Conservation (phyloP, 2,113 vertebrate species). For the Nerophis lumbriciformis region DNA sequence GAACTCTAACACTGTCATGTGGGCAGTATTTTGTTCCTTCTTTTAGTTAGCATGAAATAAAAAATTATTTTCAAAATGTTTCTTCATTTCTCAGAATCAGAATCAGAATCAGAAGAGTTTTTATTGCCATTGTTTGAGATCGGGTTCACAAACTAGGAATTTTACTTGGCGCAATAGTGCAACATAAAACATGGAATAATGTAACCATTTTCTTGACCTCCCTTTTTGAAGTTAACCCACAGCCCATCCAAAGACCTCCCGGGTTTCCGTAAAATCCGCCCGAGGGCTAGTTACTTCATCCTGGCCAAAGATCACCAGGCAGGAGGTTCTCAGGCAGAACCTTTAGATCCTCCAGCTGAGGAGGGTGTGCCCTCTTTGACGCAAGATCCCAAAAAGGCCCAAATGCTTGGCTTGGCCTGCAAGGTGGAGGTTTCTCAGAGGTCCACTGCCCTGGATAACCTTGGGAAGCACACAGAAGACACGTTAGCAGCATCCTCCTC, state of each 20-base stretch:
- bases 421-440: conserved; percentile 74
- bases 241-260: conserved; percentile 79
- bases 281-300: conserved; percentile 86
- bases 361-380: conserved; percentile 53
- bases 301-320: conserved; percentile 78
- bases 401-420: conserved; percentile 54
- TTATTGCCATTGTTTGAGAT: no score
- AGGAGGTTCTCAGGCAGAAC: conserved; percentile 62
- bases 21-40: no score
- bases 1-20: no score
- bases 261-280: conserved; percentile 95
- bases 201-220: neutral
- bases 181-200: no score
- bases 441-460: conserved; percentile 71
- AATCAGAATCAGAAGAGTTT: no score
- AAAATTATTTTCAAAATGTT: no score
- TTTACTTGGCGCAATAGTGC: no score
- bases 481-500: conserved; percentile 50
- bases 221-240: conserved; percentile 38
- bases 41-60: no score
- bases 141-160: no score
- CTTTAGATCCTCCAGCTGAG: conserved; percentile 33
- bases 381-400: conserved; percentile 62
- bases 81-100: no score
- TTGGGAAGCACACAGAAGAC: conserved; percentile 64